Conservation (phyloP, 2,113 vertebrate species). For the Pollimyrus isidori region DNA sequence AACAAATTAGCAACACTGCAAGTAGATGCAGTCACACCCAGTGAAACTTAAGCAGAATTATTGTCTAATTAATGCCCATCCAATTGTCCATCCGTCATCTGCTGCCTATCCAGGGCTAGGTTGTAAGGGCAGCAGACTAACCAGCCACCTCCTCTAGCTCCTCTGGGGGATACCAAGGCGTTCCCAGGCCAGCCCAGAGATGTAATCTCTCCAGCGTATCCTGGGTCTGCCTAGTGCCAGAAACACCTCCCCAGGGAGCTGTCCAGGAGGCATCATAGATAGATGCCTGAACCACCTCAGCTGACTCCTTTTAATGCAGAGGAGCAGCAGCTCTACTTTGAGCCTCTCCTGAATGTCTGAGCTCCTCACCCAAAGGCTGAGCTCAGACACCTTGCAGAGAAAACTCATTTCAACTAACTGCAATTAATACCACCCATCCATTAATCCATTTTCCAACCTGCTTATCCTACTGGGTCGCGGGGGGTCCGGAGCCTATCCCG, state of each 20-base stretch:
- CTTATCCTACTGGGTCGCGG: too few relatives aligned
- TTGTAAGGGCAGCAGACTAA: background rate
- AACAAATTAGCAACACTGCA: background rate
- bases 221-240: background rate
- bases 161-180: background rate
- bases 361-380: background rate
- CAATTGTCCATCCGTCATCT: background rate
- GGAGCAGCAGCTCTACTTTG: background rate
- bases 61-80: background rate
- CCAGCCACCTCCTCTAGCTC: background rate
- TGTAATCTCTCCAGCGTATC: background rate
- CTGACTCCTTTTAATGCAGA: background rate
- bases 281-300: background rate
- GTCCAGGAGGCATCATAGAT: background rate
- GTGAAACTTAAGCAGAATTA: background rate
- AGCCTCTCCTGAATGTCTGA: background rate
- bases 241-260: background rate
- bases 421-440: background rate
- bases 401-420: background rate
- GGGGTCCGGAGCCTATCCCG: too few relatives aligned
- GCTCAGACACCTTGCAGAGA: background rate
- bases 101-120: background rate
- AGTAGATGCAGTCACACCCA: constrained; percentile 2
- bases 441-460: too few relatives aligned
- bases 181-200: background rate